Percentiles rank a stretch among this genome's conserved stretches.
Evolutionary conservation across 1,140 invertebrate species (phyloP).

Genomic region (Brachionus rotundiformis): DNA sequence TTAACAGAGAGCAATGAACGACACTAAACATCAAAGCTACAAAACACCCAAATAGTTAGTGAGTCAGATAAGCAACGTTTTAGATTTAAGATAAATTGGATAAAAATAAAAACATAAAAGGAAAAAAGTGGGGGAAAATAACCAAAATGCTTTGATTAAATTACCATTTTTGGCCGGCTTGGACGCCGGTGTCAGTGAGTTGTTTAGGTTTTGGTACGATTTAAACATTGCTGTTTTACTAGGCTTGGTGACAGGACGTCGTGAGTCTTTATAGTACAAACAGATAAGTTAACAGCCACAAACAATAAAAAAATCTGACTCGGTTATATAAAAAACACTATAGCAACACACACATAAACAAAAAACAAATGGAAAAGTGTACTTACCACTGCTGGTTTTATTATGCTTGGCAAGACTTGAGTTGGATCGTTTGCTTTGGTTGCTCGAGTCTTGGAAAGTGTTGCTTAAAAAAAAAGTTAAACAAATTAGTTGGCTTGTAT

Average conservation of each 20-base stretch:
- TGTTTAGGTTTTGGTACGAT: conserved; percentile 42
- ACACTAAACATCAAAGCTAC: not conserved
- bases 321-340: not conserved
- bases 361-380: not conserved
- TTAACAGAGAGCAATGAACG: conserved; percentile 12
- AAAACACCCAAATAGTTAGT: conserved; percentile 31
- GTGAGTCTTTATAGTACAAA: not conserved
- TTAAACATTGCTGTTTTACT: conserved; percentile 33
- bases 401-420: not conserved
- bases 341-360: not conserved
- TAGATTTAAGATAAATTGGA: too few relatives aligned
- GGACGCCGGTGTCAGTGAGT: not conserved
- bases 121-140: too few relatives aligned
- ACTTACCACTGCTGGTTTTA: conserved; percentile 25
- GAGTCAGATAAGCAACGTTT: conserved; percentile 46
- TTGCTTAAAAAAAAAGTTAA: conserved; percentile 36
- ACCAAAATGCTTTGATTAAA: not conserved
- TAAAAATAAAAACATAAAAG: too few relatives aligned
- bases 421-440: conserved; percentile 25
- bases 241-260: not conserved
- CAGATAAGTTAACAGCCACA: not conserved
- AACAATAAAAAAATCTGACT: conserved; percentile 22
- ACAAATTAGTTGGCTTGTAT: not conserved
- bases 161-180: conserved; percentile 25
- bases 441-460: conserved; percentile 8